These are phyloP conservation scores for Meriones unguiculatus DNA, from an alignment of 2,113 vertebrate species.

Conservation along the genomic window DNA sequence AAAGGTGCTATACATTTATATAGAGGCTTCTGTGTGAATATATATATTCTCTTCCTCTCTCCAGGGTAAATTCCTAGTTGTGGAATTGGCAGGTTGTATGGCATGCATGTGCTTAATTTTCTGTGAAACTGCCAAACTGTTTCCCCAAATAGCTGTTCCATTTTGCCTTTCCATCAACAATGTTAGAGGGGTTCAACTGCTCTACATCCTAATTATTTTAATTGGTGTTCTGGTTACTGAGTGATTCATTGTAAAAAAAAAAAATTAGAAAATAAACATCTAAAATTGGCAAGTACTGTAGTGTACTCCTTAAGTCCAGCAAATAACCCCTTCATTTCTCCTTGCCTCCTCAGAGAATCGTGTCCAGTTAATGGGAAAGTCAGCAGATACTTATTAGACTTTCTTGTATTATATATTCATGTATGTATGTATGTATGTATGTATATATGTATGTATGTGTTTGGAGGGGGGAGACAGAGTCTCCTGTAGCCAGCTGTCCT, in stretches of 20 bases:
- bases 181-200: neutral
- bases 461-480: neutral
- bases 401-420: neutral
- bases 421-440: too few species aligned
- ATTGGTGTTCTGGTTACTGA: neutral
- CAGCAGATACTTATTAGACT: neutral
- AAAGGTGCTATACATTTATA: constrained; percentile 13
- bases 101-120: constrained; percentile 8
- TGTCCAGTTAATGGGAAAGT: neutral
- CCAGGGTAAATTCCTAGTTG: constrained; percentile 12
- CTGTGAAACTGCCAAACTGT: constrained; percentile 14
- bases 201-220: neutral
- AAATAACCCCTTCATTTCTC: neutral
- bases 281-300: neutral
- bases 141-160: neutral
- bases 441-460: too few species aligned
- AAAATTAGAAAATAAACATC: neutral
- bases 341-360: neutral
- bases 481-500: neutral
- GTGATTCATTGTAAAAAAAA: neutral
- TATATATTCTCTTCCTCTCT: neutral
- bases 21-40: neutral
- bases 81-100: neutral
- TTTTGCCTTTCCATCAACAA: neutral
- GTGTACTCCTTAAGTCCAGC: neutral